phyloP scores from a whole-genome alignment of 2,888 invertebrate species.

The Dascillus cervinus region DNA sequence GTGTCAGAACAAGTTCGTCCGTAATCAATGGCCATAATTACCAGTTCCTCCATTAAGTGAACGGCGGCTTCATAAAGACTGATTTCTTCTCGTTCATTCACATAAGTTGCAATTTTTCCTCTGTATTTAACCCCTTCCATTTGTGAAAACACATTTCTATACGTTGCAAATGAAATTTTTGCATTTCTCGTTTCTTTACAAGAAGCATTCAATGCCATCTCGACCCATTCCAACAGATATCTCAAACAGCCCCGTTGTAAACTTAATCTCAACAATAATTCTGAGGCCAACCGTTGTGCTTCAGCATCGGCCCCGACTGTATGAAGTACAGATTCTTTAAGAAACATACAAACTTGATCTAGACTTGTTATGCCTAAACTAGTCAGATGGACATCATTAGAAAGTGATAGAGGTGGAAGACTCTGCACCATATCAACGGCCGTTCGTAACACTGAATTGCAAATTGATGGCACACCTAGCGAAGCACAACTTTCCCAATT shows the following conservation, averaged over 20 bases:
- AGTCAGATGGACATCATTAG: constrained; percentile 52
- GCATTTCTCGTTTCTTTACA: constrained; percentile 17
- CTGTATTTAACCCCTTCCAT: constrained; percentile 27
- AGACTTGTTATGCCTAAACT: constrained; percentile 45
- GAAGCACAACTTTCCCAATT: constrained; percentile 47
- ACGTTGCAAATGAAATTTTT: constrained; percentile 31
- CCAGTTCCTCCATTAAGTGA: constrained; percentile 47
- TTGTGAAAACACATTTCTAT: constrained; percentile 29
- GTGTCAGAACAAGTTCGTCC: constrained; percentile 31
- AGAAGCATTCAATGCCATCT: constrained; percentile 47
- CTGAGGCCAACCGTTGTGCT: constrained; percentile 42
- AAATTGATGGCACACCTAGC: constrained; percentile 43
- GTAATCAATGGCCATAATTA: constrained; percentile 41
- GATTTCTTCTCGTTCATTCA: constrained; percentile 21
- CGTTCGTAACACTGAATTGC: constrained; percentile 52
- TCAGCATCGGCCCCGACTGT: constrained; percentile 44
- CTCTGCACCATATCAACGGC: constrained; percentile 48
- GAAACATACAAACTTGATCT: constrained; percentile 47
- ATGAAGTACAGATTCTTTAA: constrained; percentile 46
- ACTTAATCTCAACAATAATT: constrained; percentile 50
- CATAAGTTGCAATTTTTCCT: constrained; percentile 11
- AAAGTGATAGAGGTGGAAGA: constrained; percentile 51
- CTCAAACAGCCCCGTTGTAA: constrained; percentile 53
- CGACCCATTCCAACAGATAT: constrained; percentile 55
- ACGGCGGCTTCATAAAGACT: constrained; percentile 48